Percentiles rank a stretch among this genome's conserved stretches.
Evolutionary conservation across 2,113 vertebrate species (phyloP).

Genomic region (western clawed frog (Xenopus tropicalis)): UCB_Xtro_10.0 CM004445.2:145952501-145953000

Average conservation of each 20-base stretch:
- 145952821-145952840: constrained; percentile 19
- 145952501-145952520: constrained; percentile 45
- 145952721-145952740: background rate
- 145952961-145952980: background rate
- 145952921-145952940: constrained; percentile 28
- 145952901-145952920: constrained; percentile 12
- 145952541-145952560: constrained; percentile 22
- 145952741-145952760: background rate
- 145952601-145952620: constrained; percentile 17
- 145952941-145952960: constrained; percentile 22
- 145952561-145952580: constrained; percentile 42
- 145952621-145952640: constrained; percentile 9
- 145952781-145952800: constrained; percentile 12
- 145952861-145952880: background rate
- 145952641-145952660: constrained; percentile 21
- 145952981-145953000: constrained; percentile 9
- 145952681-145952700: background rate
- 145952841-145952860: constrained; percentile 18
- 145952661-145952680: constrained; percentile 27
- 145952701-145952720: background rate
- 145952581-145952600: constrained; percentile 24
- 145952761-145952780: constrained; percentile 5
- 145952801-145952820: constrained; percentile 1
- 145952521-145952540: constrained; percentile 42
- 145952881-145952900: constrained; percentile 1